Evolutionary conservation across 2,113 vertebrate species (phyloP), one percentile per base, ranked within the genome.

Genomic region (Sitta europaea): DNA sequence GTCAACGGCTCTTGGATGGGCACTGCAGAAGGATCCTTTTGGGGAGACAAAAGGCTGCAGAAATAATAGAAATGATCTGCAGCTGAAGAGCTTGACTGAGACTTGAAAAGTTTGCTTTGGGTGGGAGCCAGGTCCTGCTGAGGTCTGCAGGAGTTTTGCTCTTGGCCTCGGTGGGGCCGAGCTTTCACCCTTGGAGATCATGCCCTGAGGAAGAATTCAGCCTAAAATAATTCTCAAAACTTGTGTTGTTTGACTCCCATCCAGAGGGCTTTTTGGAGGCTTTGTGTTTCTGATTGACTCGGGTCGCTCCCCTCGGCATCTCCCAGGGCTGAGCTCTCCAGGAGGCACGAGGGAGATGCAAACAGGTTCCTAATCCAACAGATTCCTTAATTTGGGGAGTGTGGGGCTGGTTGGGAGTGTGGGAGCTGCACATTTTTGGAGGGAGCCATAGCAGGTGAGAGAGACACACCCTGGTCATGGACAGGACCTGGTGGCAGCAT

Each of bases 101-200:
- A 62, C 78, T 92, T 58, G 71, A 50, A n/a, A 65, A 90, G 90
- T 93, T 96, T 95, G 45, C 78, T 90, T 96, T 94, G 90, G 92
- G 50, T 68, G n/a, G 42, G 31, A 85, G 72, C 95, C 96, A 94
- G 74, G 36, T 72, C 85, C 94, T 82, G 90, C 85, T 79, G 96
- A 96, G 66, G 85, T 86, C 81, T 88, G 82, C 75, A 88, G 85
- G 85, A 93, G 94, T 79, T 96, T 68, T 94, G 71, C 81, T 94
- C 57, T 94, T 92, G 66, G 66, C 78, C 90, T 93, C 5, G 0
- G 25, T 79, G 71, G 58, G 78, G 54, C 78, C 13, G 10, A 51
- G 58, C 45, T 95, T 88, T 93, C 66, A 58, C 81, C 88, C 81
- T 50, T 42, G 36, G 80, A 95, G 68, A 90, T 53, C 66, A 10